Evolutionary conservation across 2,113 vertebrate genomes (phyloP).

Genomic region (Epinephelus cyanopodus): DNA sequence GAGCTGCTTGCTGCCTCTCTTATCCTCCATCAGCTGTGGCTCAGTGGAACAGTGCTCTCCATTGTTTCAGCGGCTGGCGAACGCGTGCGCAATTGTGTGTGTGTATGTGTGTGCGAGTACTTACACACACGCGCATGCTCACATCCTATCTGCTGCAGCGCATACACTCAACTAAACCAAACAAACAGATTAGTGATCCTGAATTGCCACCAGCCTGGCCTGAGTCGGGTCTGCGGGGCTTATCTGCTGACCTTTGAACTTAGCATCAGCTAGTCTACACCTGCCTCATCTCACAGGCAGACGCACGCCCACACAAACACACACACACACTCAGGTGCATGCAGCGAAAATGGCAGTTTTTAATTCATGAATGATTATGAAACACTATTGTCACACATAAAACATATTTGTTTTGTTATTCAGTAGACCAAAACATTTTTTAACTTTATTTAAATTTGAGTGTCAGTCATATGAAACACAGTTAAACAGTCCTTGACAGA

Average conservation of each 20-base stretch:
- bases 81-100: not conserved
- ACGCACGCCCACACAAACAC: slow-evolving; percentile 7
- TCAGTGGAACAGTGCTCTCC: slow-evolving; percentile 69
- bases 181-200: slow-evolving; percentile 73
- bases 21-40: slow-evolving; percentile 75
- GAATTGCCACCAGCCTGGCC: slow-evolving; percentile 59
- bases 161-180: slow-evolving; percentile 46
- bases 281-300: slow-evolving; percentile 41
- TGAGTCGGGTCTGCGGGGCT: slow-evolving; percentile 57
- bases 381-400: not conserved
- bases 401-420: not conserved
- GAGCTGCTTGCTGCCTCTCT: slow-evolving; percentile 67
- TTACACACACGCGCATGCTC: slow-evolving; percentile 17
- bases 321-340: not conserved
- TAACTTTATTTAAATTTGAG: too few species aligned
- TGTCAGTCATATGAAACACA: too few species aligned
- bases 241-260: slow-evolving; percentile 71
- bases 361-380: not conserved
- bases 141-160: slow-evolving; percentile 22
- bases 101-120: not conserved
- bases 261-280: slow-evolving; percentile 52
- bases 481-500: too few species aligned
- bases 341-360: not conserved
- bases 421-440: too few species aligned
- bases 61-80: slow-evolving; percentile 66